phyloP scores from a whole-genome alignment of 2,888 invertebrate genomes.

The Cerceris ruficornis region DNA sequence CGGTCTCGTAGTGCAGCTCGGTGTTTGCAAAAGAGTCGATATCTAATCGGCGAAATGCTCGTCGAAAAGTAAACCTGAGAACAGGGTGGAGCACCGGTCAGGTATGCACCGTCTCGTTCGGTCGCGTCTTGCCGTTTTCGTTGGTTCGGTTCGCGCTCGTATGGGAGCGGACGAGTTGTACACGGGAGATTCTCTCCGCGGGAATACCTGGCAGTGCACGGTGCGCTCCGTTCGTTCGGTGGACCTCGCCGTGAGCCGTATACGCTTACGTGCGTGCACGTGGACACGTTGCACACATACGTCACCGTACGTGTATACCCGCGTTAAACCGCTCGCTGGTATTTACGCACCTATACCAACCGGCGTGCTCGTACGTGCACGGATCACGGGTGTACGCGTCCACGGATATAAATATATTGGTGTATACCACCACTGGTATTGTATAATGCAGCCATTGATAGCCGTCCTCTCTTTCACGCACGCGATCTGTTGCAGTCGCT shows the following conservation, averaged over 20 bases:
- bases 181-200: conserved; percentile 45
- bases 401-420: conserved; percentile 33
- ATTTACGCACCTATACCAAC: not conserved
- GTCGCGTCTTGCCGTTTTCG: conserved; percentile 30
- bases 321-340: conserved; percentile 11
- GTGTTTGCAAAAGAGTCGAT: conserved; percentile 68
- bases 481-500: conserved; percentile 80
- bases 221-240: conserved; percentile 28
- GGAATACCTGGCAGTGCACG: conserved; percentile 55
- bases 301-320: not conserved
- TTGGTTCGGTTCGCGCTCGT: conserved; percentile 22
- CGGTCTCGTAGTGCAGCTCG: conserved; percentile 43
- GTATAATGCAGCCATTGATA: conserved; percentile 81
- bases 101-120: conserved; percentile 41
- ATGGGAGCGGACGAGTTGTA: conserved; percentile 48
- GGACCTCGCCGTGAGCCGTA: conserved; percentile 27
- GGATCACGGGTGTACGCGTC: not conserved
- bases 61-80: conserved; percentile 71
- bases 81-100: conserved; percentile 65
- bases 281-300: conserved; percentile 14
- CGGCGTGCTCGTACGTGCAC: not conserved
- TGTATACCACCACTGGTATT: conserved; percentile 69
- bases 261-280: not conserved
- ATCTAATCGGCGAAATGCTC: conserved; percentile 75
- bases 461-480: conserved; percentile 79